Base-by-base conservation (phyloP, 2,797 vertebrate species). In the Lindbergichthys nudifrons region DNA sequence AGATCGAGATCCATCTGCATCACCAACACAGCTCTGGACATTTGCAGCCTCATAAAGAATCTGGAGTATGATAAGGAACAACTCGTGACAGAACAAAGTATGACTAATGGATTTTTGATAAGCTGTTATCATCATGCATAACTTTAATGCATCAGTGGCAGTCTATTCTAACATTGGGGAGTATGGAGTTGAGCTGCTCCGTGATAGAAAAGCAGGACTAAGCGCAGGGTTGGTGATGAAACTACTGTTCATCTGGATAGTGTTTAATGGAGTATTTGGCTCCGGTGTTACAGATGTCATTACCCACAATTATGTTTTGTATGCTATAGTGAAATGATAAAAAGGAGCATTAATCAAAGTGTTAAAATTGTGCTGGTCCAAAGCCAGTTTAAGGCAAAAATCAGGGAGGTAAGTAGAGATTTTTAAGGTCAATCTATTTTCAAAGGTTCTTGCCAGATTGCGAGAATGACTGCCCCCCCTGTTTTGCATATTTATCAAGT, bases 241-340 rank as follows among this genome's bases (percentile, higher is more conserved):
- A 83, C 81, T 76, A 82, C 75, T 73, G 69, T 73, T 79, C 46
- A 52, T 82, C 83, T 77, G 75, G 65, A 79, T 82, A 69, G 77
- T 82, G 67, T 80, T 89, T 92, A 92, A 93, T 92, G 84, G 88
- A 86, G 73, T 87, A 83, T 89, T 92, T 92, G 91, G 90, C 88
- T 87, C 60, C 70, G 75, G 83, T 81, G 30, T 80, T 74, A 81
- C 72, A 83, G 68, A 85, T 68, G 57, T 82, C 85, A 93, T 94
- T 92, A 92, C 86, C 75, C 69, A 76, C 83, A 88, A 91, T 93
- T 84, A 89, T 87, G 73, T 62, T 89, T 85, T 57, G 30, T 81
- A 73, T 74, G 64, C 62, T 64, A n/a, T 21, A 6, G 53, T 67
- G 81, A 82, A 90, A 76, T 76, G 48, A 77, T 70, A 70, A 80